Base-by-base conservation (phyloP, 2,888 invertebrate genomes). In the Diarsia mendica region DNA sequence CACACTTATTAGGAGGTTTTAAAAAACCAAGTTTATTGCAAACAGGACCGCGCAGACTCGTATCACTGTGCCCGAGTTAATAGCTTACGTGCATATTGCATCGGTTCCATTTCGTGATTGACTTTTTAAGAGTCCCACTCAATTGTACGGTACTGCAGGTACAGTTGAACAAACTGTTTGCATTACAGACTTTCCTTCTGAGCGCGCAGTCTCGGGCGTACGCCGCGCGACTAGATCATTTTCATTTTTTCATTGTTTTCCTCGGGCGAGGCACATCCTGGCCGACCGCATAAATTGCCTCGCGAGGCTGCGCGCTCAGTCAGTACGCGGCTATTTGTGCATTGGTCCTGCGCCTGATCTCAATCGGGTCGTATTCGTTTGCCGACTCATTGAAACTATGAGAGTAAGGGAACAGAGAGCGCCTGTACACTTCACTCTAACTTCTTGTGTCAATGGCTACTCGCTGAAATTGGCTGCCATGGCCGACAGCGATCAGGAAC, bases 51-150 rank as follows among this genome's bases (percentile, higher is more conserved):
- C 46, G 69, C 75, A 67, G 69, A 23, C 72, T 63, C 65, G 61
- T 77, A 80, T 81, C 81, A 79, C 67, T 79, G 74, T 70, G 75
- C 79, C 68, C 77, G 79, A 88, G 88, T 90, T 92, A 92, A 92
- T 89, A 88, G 90, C 85, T 85, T 89, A 90, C 89, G 88, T 93
- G 91, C 90, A 92, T 90, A 91, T 89, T 91, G 91, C 90, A 90
- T 88, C 84, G 88, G 75, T 66, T 88, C 90, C 89, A 89, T 91
- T 89, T 83, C 86, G 82, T 90, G 92, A 92, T 92, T 92, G 89
- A 89, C 86, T 89, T 90, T 88, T 88, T 80, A 87, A 87, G 84
- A 87, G 85, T 81, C 82, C n/a, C 48, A 18, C 28, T 70, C 49
- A 49, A 79, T 72, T 79, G 67, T 75, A 46, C 75, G 80, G 67